These are phyloP conservation scores for Greenwoodochromis staneri DNA, from an alignment of 2,113 vertebrate species.

Conservation along the genomic window DNA sequence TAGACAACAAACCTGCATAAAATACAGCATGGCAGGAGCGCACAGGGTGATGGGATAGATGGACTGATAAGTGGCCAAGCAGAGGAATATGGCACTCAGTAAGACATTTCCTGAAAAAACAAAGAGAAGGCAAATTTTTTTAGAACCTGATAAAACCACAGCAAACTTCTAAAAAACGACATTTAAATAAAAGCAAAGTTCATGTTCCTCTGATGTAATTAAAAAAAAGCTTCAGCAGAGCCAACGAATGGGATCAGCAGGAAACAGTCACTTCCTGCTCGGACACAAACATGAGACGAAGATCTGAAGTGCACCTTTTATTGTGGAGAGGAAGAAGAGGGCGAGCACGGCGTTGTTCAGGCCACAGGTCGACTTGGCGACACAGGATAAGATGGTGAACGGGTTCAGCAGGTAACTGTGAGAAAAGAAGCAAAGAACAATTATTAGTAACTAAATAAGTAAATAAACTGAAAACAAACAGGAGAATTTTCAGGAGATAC, in stretches of 20 bases:
- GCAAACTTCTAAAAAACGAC: neutral
- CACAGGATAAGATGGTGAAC: constrained; percentile 92
- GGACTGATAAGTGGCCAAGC: constrained; percentile 92
- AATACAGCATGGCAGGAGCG: constrained; percentile 84
- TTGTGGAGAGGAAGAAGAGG: constrained; percentile 88
- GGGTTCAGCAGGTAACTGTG: constrained; percentile 94
- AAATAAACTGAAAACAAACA: neutral
- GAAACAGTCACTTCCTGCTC: neutral
- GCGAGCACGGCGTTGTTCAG: constrained; percentile 90
- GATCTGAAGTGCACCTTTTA: constrained; percentile 78
- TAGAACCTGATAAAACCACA: neutral
- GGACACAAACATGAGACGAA: fast-evolving
- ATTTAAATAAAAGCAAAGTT: neutral
- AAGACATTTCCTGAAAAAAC: constrained; percentile 80
- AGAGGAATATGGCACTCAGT: constrained; percentile 90
- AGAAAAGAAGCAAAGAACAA: neutral
- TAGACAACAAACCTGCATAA: constrained; percentile 74
- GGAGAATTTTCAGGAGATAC: fast-evolving
- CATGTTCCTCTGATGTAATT: fast-evolving
- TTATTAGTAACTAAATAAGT: neutral
- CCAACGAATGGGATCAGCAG: neutral
- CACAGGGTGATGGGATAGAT: constrained; percentile 90
- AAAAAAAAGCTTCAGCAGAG: neutral
- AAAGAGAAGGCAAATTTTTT: neutral
- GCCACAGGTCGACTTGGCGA: constrained; percentile 93